Conservation (phyloP, 2,888 invertebrate species). For the Anoplius nigerrimus region DNA sequence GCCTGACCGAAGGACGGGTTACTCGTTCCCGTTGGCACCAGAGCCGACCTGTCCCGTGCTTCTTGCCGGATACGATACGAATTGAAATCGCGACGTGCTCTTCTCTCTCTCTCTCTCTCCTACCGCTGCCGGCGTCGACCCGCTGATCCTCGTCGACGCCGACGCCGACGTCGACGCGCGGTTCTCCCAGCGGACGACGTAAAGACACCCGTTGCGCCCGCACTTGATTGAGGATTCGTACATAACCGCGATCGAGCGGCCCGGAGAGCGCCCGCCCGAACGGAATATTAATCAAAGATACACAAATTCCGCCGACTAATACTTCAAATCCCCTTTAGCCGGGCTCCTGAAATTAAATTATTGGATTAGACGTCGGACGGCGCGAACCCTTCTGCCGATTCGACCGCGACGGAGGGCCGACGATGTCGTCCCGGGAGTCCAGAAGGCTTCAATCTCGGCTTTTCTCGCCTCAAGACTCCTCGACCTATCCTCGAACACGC, state of each 20-base stretch:
- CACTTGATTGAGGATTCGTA: slow-evolving; percentile 72
- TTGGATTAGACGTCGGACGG: slow-evolving; percentile 71
- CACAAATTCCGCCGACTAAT: slow-evolving; percentile 74
- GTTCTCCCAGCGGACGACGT: slow-evolving; percentile 30
- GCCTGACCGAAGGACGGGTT: slow-evolving; percentile 3
- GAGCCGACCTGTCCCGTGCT: no score
- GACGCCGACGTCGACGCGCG: no score
- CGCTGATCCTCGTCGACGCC: no score
- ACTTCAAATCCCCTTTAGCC: slow-evolving; percentile 74
- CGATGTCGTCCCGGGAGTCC: not conserved
- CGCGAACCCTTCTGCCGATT: slow-evolving; percentile 56
- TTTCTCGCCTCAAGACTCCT: not conserved
- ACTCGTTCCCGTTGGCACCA: not conserved
- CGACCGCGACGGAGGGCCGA: slow-evolving; percentile 2
- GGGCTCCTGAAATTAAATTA: slow-evolving; percentile 74
- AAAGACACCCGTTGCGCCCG: slow-evolving; percentile 56
- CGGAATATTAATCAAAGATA: slow-evolving; percentile 75
- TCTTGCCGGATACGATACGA: slow-evolving; percentile 39
- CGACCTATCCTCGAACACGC: no score
- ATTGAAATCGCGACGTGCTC: slow-evolving; percentile 37
- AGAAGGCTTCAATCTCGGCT: not conserved
- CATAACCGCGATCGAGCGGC: slow-evolving; percentile 69
- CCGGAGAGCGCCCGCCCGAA: slow-evolving; percentile 62
- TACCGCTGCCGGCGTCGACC: slow-evolving; percentile 22
- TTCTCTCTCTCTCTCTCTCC: no score